Percentiles rank a stretch among this genome's conserved stretches.
Conservation (phyloP, 2,888 invertebrate genomes). For the Cheilosia variabilis region DNA sequence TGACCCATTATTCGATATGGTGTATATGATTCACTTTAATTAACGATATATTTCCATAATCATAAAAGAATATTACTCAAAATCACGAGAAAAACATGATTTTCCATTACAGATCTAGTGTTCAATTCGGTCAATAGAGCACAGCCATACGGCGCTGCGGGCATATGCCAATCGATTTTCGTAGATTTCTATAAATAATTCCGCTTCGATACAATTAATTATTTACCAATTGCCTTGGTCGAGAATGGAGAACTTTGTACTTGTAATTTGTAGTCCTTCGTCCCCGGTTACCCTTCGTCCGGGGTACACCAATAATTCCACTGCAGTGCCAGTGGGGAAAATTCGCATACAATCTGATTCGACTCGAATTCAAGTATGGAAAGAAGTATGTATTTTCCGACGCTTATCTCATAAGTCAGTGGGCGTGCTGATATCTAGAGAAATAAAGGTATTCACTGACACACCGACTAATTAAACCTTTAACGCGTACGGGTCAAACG, state of each 20-base stretch:
- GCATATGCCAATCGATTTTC: slow-evolving; percentile 39
- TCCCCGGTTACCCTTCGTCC: slow-evolving; percentile 1
- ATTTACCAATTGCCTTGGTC: slow-evolving; percentile 60
- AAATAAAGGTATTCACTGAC: slow-evolving; percentile 14
- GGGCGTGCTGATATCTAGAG: slow-evolving; percentile 53
- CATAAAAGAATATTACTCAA: background rate
- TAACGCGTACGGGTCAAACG: slow-evolving; percentile 7
- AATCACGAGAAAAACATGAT: slow-evolving; percentile 25
- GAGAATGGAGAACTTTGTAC: background rate
- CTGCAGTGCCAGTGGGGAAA: background rate
- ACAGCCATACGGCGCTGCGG: slow-evolving; percentile 37
- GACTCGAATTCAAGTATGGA: background rate
- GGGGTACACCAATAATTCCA: no score
- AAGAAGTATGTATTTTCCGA: slow-evolving; percentile 23
- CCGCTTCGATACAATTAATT: slow-evolving; percentile 55
- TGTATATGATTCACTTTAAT: slow-evolving; percentile 60
- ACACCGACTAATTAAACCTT: slow-evolving; percentile 16
- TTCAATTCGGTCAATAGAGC: background rate
- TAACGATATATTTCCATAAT: slow-evolving; percentile 49
- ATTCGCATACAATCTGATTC: slow-evolving; percentile 6
- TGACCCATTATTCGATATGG: slow-evolving; percentile 36
- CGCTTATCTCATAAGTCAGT: slow-evolving; percentile 49
- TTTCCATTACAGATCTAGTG: slow-evolving; percentile 1
- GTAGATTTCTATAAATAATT: slow-evolving; percentile 58
- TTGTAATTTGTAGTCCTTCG: slow-evolving; percentile 18